Evolutionary conservation across 2,797 vertebrate genomes (phyloP), one percentile per base, ranked within the genome.

Genomic region (Nothura maculosa): DNA sequence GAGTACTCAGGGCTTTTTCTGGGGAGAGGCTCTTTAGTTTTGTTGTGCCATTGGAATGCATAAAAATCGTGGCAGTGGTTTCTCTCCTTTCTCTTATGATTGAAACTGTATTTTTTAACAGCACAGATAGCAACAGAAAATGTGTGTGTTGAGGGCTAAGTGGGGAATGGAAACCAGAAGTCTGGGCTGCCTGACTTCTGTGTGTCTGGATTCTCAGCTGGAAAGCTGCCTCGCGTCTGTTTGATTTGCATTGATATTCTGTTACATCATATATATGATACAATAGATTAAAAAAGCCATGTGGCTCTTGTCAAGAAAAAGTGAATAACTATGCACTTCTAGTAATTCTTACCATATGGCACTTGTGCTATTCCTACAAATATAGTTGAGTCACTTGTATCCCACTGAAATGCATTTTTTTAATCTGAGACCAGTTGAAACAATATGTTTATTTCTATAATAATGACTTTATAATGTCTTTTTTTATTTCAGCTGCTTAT

Each of bases 231-330:
- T 93, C 91, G 81, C 1, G 0, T 96, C 95, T 94, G 70, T 81
- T 92, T 95, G 85, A 90, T 93, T 96, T 94, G 81, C 87, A 81
- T 83, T 93, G 90, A 81, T 85, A 91, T 92, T 94, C 63, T 90
- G 90, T 97, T 97, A 97, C 75, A 95, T 97, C 96, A 97, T 96
- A 95, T 75, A 96, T 81, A 89, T 97, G 94, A 94, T 96, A 97
- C 87, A 96, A 95, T 93, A 96, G 96, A 97, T 96, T 96, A 81
- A 81, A 95, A 93, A 92, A 87, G 43, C 93, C 97, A 97, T 97
- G 97, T 97, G 97, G 94, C 85, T 96, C 96, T 96, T 94, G 91
- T 97, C 96, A 97, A 93, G 85, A 96, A 96, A 96, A 84, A 76
- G 94, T 86, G 94, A 97, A 95, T 87, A 94, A 96, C 96, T 96